These are phyloP conservation scores for Petrocephalus schoutedeni DNA, from an alignment of 2,797 vertebrate genomes.

Conservation along the genomic window DNA sequence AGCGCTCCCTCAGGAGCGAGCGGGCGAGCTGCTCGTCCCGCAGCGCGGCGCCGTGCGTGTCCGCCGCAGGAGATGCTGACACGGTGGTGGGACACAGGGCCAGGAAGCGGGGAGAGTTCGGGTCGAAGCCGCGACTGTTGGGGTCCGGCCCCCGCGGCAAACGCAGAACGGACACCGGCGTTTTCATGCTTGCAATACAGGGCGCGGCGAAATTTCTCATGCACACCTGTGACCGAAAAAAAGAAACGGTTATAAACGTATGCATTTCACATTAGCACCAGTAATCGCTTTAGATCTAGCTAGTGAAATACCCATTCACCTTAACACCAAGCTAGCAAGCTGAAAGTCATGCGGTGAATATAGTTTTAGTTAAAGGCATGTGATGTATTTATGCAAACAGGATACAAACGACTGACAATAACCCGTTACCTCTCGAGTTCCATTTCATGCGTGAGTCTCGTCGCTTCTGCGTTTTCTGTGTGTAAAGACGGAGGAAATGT, in stretches of 20 bases:
- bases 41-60: neutral
- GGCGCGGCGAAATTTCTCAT: neutral
- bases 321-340: neutral
- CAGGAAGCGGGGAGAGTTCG: constrained; percentile 60
- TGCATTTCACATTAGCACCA: neutral
- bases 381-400: neutral
- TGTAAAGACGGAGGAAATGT: neutral
- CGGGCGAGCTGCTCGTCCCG: constrained; percentile 60
- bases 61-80: constrained; percentile 18
- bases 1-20: constrained; percentile 66
- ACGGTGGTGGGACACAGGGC: constrained; percentile 58
- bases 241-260: neutral
- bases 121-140: constrained; percentile 75
- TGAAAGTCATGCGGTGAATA: neutral
- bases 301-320: neutral
- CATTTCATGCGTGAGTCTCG: neutral
- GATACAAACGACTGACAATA: neutral
- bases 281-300: neutral
- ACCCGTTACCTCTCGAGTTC: neutral
- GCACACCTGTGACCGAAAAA: neutral
- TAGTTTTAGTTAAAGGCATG: neutral
- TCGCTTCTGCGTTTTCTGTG: neutral
- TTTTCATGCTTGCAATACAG: constrained; percentile 40
- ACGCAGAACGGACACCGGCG: constrained; percentile 64
- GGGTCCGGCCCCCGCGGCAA: constrained; percentile 73